Conservation (phyloP, 2,888 invertebrate genomes). For the Hydrotaea diabolus region DNA sequence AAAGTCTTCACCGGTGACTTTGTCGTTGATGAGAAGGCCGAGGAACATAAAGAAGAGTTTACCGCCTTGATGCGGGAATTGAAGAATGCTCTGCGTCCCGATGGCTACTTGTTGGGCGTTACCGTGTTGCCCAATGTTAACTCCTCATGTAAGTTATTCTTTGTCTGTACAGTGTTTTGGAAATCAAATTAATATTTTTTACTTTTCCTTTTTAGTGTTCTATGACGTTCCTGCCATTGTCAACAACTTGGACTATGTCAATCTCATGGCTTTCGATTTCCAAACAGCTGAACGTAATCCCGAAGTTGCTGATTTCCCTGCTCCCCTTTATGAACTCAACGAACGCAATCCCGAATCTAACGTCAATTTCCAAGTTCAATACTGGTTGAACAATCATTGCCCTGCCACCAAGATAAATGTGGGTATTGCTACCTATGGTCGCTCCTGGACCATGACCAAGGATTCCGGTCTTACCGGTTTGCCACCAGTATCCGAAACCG, state of each 20-base stretch:
- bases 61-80: slow-evolving; percentile 88
- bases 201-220: slow-evolving; percentile 83
- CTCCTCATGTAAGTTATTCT: slow-evolving; percentile 83
- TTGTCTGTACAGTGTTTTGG: too few relatives aligned
- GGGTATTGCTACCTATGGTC: slow-evolving; percentile 87
- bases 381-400: slow-evolving; percentile 83
- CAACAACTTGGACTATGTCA: slow-evolving; percentile 89
- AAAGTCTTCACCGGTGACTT: slow-evolving; percentile 87
- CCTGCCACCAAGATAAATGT: slow-evolving; percentile 85
- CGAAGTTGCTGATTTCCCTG: slow-evolving; percentile 89
- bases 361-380: slow-evolving; percentile 85
- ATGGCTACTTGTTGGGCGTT: slow-evolving; percentile 85
- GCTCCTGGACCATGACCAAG: slow-evolving; percentile 89
- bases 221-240: slow-evolving; percentile 89
- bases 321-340: slow-evolving; percentile 87
- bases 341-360: slow-evolving; percentile 87
- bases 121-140: slow-evolving; percentile 90
- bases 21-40: slow-evolving; percentile 89
- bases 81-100: slow-evolving; percentile 86
- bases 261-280: slow-evolving; percentile 90
- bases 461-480: slow-evolving; percentile 90
- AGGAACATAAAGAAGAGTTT: slow-evolving; percentile 91
- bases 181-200: background rate
- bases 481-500: slow-evolving; percentile 86
- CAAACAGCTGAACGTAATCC: slow-evolving; percentile 88